phyloP scores from a whole-genome alignment of 2,113 vertebrate genomes.

The Bos javanicus region DNA sequence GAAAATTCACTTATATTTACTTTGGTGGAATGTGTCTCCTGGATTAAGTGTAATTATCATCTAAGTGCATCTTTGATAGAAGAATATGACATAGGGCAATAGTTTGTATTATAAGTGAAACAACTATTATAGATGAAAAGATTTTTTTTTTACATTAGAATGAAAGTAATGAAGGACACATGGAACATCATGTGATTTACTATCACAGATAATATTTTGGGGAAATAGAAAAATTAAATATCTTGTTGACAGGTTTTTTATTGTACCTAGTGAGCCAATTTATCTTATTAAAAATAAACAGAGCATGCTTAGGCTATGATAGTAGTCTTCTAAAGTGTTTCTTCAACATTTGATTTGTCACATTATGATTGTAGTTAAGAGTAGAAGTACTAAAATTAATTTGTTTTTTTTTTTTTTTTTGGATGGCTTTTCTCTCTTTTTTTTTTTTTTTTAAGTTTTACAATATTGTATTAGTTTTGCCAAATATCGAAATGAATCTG shows the following conservation, averaged over 20 bases:
- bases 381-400: not conserved
- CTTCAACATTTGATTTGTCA: constrained; percentile 44
- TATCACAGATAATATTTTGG: constrained; percentile 7
- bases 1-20: not conserved
- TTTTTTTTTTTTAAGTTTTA: too few species aligned
- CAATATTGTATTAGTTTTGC: too few species aligned
- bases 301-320: constrained; percentile 28
- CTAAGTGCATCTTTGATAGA: not conserved
- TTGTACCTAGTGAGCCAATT: constrained; percentile 43
- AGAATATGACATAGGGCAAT: not conserved
- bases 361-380: constrained; percentile 32
- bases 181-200: constrained; percentile 31
- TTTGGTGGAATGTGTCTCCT: not conserved
- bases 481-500: too few species aligned
- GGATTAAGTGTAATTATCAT: not conserved
- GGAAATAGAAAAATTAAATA: constrained; percentile 34
- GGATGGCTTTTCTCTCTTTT: too few species aligned
- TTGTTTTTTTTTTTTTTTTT: not conserved
- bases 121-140: rapidly evolving
- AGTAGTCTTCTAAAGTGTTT: constrained; percentile 42
- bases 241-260: constrained; percentile 43
- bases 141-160: not conserved
- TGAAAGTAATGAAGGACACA: constrained; percentile 33
- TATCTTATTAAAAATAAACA: constrained; percentile 25
- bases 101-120: not conserved